Conservation (phyloP, 2,113 vertebrate species). For the Psilopogon haemacephalus region DNA sequence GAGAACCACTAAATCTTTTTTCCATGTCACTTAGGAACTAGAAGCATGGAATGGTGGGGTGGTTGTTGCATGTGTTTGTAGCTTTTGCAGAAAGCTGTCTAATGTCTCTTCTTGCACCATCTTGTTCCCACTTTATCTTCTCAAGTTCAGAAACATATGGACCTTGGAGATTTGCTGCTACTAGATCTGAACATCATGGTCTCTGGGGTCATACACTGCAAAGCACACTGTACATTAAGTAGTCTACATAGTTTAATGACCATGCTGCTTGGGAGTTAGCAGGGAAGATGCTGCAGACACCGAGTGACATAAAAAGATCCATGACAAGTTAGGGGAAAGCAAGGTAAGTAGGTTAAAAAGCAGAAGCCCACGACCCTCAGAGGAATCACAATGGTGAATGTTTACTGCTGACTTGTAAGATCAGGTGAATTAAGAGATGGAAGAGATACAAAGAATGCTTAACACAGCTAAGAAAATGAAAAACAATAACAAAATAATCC, state of each 20-base stretch:
- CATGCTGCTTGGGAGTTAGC: not conserved
- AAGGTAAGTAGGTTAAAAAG: slow-evolving; percentile 26
- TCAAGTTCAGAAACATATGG: not conserved
- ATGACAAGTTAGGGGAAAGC: not conserved
- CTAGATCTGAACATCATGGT: not conserved
- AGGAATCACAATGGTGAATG: not conserved
- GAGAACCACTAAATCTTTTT: not conserved
- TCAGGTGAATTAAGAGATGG: not conserved
- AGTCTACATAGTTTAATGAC: not conserved
- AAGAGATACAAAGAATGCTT: not conserved
- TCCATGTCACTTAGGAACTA: not conserved
- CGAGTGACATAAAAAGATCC: not conserved
- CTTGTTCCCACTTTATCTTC: not conserved
- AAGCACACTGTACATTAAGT: not conserved
- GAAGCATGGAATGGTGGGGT: not conserved
- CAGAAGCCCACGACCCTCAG: not conserved
- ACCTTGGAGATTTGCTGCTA: not conserved
- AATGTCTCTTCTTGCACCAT: not conserved
- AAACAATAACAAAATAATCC: not conserved
- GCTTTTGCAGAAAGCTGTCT: not conserved
- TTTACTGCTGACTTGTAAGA: not conserved
- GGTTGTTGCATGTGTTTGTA: not conserved
- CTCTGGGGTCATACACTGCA: not conserved
- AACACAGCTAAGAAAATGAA: not conserved
- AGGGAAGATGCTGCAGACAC: not conserved